A percentile compares a stretch with the other conserved stretches of the same genome.
These are phyloP conservation scores for Amblyjoppa proteus DNA, from an alignment of 2,888 invertebrate genomes.

Conservation along the genomic window DNA sequence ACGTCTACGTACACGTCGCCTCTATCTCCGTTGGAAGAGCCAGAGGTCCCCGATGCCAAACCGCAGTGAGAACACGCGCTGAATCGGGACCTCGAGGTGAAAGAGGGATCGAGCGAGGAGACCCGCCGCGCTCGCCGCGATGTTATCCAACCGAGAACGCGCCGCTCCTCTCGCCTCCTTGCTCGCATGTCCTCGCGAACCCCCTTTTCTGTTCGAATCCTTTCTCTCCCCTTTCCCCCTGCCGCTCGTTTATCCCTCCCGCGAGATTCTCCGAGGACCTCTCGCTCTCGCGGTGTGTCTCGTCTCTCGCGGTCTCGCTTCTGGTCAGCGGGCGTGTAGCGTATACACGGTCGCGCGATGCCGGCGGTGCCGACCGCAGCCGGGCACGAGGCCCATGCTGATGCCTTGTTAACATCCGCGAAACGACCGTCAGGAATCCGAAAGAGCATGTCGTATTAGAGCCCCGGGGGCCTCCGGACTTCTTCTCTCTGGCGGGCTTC, in stretches of 20 bases:
- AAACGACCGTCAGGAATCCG: slow-evolving; percentile 82
- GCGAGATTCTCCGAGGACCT: slow-evolving; percentile 63
- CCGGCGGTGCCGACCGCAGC: slow-evolving; percentile 73
- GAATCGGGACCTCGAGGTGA: slow-evolving; percentile 61
- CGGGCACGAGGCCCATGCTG: slow-evolving; percentile 83
- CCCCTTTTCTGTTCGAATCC: slow-evolving; percentile 41
- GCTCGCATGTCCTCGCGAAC: slow-evolving; percentile 59
- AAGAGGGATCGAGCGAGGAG: slow-evolving; percentile 63
- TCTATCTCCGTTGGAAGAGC: slow-evolving; percentile 21
- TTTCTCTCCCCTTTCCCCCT: slow-evolving; percentile 70
- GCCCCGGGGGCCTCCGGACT: slow-evolving; percentile 62
- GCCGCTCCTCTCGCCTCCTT: slow-evolving; percentile 71
- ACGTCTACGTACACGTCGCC: slow-evolving; percentile 11
- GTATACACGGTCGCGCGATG: slow-evolving; percentile 54
- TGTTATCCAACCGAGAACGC: slow-evolving; percentile 75
- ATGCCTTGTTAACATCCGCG: slow-evolving; percentile 84
- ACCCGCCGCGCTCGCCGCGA: slow-evolving; percentile 69
- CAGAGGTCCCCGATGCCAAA: slow-evolving; percentile 51
- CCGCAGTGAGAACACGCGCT: slow-evolving; percentile 69
- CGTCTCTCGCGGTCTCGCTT: slow-evolving; percentile 63
- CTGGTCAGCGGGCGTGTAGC: slow-evolving; percentile 48
- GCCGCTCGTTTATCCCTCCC: slow-evolving; percentile 73
- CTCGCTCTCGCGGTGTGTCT: slow-evolving; percentile 63
- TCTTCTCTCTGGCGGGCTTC: slow-evolving; percentile 11
- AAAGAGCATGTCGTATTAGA: slow-evolving; percentile 83